These are phyloP conservation scores for Cassiopea xamachana DNA, from an alignment of 30 jellyfish, hydroid and myxozoan genomes.

Conservation along the genomic window DNA sequence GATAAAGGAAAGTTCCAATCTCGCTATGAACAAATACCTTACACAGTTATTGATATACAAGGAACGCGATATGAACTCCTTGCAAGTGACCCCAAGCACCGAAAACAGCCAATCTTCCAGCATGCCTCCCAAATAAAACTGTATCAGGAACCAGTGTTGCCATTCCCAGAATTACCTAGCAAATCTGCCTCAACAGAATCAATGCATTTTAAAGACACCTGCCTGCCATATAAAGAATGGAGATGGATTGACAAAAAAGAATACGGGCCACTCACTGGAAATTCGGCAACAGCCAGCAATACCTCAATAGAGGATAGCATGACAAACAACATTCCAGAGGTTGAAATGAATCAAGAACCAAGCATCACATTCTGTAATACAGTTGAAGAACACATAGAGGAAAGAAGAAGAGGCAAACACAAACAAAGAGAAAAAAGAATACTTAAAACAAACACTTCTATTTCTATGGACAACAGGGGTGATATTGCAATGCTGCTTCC, in stretches of 20 bases:
- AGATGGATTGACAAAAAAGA: neutral
- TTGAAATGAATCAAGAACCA: neutral
- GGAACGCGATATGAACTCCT: constrained; percentile 10
- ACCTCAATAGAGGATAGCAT: constrained; percentile 9
- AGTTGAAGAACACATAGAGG: neutral
- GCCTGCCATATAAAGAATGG: neutral
- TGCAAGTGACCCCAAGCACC: constrained; percentile 26
- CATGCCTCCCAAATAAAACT: constrained; percentile 21
- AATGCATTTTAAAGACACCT: neutral
- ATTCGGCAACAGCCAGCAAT: neutral
- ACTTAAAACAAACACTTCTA: neutral
- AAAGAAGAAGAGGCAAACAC: constrained; percentile 5
- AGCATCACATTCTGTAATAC: neutral
- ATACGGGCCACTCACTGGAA: neutral
- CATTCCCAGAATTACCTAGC: neutral
- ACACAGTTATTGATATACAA: constrained; percentile 12
- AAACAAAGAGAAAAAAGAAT: neutral
- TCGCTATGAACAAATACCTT: constrained; percentile 14
- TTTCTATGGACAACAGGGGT: constrained; percentile 5
- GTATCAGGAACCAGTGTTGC: constrained; percentile 6
- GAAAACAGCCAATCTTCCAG: constrained; percentile 5
- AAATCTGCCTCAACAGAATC: neutral
- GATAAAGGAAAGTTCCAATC: constrained; percentile 6
- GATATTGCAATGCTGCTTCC: constrained; percentile 11
- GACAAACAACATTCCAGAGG: neutral